Evolutionary conservation across 2,888 invertebrate species (phyloP).

Genomic region (Acanthosepion pharaonis): DNA sequence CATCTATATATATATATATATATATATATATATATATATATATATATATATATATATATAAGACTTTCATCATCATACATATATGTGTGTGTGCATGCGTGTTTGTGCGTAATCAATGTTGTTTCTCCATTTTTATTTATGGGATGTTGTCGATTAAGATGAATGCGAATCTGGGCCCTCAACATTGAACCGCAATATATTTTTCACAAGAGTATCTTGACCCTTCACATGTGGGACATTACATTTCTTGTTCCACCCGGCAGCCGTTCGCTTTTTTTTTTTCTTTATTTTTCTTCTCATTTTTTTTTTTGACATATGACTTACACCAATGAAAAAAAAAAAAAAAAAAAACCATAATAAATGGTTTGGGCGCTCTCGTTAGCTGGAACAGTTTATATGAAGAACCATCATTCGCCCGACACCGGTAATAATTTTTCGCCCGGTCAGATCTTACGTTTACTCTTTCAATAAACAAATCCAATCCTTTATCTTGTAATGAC

Average conservation of each 20-base stretch:
- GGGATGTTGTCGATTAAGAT: too few relatives aligned
- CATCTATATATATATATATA: neutral
- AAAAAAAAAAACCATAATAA: neutral
- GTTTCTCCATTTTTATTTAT: too few relatives aligned
- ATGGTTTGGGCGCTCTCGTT: neutral
- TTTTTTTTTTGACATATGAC: neutral
- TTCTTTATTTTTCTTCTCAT: too few relatives aligned
- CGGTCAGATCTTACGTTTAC: neutral
- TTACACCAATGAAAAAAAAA: neutral
- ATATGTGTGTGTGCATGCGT: neutral
- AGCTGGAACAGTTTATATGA: neutral
- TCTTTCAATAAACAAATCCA: neutral
- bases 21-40: neutral
- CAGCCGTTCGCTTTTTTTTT: neutral
- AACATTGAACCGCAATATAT: neutral
- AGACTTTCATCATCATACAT: too few relatives aligned
- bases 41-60: too few relatives aligned
- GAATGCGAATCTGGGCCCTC: too few relatives aligned
- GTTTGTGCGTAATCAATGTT: neutral
- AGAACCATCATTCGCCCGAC: neutral
- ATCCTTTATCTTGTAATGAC: neutral
- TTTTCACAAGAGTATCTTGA: neutral
- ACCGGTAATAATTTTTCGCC: neutral
- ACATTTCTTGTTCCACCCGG: too few relatives aligned
- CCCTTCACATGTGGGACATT: neutral